A percentile compares a stretch with the other conserved stretches of the same genome.
phyloP scores from a whole-genome alignment of 2,113 vertebrate genomes.

The Dasyprocta punctata region DNA sequence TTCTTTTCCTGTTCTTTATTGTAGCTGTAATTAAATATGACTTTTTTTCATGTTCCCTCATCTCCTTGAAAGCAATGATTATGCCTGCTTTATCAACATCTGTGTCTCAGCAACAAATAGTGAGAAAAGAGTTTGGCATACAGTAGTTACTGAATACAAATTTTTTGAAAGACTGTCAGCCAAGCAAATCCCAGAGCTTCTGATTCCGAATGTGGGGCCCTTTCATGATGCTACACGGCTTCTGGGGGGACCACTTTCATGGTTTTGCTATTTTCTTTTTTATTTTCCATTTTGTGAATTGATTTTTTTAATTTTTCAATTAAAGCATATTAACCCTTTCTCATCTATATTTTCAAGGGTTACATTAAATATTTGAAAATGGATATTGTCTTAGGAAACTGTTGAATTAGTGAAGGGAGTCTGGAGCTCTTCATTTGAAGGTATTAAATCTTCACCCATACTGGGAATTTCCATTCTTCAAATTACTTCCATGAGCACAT shows the following conservation, averaged over 20 bases:
- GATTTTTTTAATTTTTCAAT: background rate
- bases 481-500: background rate
- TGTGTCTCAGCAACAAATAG: background rate
- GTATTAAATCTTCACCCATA: background rate
- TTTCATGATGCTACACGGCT: background rate
- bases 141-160: background rate
- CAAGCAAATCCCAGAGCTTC: background rate
- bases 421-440: background rate
- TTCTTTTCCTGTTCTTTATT: conserved; percentile 34
- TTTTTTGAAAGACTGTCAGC: background rate
- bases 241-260: background rate
- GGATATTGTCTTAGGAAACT: background rate
- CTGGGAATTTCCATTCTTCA: background rate
- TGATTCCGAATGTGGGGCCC: background rate
- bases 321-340: background rate
- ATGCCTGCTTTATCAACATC: background rate
- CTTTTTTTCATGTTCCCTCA: background rate
- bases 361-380: background rate
- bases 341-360: background rate
- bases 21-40: conserved; percentile 7
- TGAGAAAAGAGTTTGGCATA: background rate
- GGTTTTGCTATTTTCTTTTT: background rate
- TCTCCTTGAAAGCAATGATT: background rate
- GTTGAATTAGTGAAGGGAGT: background rate
- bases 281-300: background rate